These are phyloP conservation scores for Pristionchus japonicus DNA, from an alignment of 2,888 invertebrate genomes.

Conservation along the genomic window DNA sequence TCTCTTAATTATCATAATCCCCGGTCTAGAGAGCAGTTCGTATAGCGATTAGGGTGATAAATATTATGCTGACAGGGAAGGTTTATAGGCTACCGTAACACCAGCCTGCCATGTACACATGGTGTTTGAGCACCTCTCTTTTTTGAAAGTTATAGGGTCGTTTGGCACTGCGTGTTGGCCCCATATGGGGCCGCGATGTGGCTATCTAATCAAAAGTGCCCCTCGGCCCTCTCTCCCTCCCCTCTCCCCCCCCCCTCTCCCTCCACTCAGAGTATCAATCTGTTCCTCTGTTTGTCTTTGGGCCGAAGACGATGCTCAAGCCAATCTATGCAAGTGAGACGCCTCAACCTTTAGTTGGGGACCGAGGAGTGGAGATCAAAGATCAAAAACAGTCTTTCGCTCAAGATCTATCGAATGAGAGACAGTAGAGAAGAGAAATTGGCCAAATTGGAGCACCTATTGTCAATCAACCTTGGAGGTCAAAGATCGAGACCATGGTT, in stretches of 20 bases:
- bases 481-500: no score
- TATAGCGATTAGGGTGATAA: background rate
- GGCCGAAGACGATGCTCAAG: background rate
- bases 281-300: slow-evolving; percentile 40
- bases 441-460: no score
- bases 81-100: no score
- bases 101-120: no score
- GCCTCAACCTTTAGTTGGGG: background rate
- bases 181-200: slow-evolving; percentile 24
- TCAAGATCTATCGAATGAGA: no score
- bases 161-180: background rate
- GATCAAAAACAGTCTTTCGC: no score
- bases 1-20: background rate
- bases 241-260: slow-evolving; percentile 32
- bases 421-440: no score
- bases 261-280: slow-evolving; percentile 27
- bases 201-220: slow-evolving; percentile 30
- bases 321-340: slow-evolving; percentile 21
- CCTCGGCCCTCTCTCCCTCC: slow-evolving; percentile 25
- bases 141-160: background rate
- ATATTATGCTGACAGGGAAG: background rate
- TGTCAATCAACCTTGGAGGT: background rate
- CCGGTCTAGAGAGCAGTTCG: background rate
- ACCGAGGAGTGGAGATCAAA: background rate
- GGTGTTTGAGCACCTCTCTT: background rate